Evolutionary conservation across 2,113 vertebrate species (phyloP).

Genomic region (Fulica atra): DNA sequence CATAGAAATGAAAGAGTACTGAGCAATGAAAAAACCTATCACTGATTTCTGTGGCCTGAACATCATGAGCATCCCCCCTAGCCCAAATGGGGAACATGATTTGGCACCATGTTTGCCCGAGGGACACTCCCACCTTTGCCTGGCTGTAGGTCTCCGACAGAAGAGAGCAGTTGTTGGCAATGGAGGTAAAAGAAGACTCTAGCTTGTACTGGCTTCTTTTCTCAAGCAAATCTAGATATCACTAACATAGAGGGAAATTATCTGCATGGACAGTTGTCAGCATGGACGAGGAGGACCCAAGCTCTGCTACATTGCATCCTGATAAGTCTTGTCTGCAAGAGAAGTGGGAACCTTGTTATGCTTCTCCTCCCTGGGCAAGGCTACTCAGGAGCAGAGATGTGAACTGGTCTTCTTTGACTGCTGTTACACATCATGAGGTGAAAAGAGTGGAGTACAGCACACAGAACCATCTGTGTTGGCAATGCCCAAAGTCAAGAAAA

Average conservation of each 20-base stretch:
- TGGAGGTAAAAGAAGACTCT: neutral
- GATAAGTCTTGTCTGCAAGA: neutral
- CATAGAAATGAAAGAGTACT: neutral
- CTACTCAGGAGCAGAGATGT: neutral
- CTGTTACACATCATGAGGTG: neutral
- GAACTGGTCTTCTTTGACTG: neutral
- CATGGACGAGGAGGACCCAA: neutral
- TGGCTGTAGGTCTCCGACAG: neutral
- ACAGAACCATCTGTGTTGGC: neutral
- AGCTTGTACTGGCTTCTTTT: neutral
- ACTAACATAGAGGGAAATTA: neutral
- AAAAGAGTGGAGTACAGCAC: neutral
- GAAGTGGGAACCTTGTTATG: fast-evolving
- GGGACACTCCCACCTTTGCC: neutral
- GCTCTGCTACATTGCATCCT: neutral
- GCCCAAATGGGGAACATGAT: fast-evolving
- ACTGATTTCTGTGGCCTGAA: neutral
- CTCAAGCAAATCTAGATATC: neutral
- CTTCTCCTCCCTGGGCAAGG: neutral
- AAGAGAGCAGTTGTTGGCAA: neutral
- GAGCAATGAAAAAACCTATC: neutral
- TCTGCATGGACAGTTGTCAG: too few relatives aligned
- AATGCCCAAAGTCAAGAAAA: neutral
- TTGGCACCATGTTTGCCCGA: neutral
- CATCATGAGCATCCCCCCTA: neutral